Evolutionary conservation across 2,888 invertebrate genomes (phyloP).

Genomic region (Gryllus longicercus): DNA sequence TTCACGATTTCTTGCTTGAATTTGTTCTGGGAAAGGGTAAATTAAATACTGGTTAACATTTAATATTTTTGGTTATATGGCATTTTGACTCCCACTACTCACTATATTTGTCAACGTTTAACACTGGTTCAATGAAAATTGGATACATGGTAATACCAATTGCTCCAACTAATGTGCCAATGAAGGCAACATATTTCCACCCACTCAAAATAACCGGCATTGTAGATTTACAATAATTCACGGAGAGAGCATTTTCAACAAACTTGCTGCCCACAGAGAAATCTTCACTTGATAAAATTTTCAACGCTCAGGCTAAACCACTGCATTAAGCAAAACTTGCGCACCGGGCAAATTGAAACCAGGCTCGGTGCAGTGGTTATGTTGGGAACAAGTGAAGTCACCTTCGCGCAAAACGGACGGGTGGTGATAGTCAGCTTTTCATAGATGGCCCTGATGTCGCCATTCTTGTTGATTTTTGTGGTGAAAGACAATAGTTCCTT

Average conservation of each 20-base stretch:
- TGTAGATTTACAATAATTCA: no score
- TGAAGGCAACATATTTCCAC: slow-evolving; percentile 54
- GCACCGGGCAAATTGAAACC: no score
- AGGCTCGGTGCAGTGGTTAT: no score
- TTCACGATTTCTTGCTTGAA: slow-evolving; percentile 53
- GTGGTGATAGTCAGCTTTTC: slow-evolving; percentile 1
- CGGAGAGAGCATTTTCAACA: no score
- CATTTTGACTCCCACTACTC: slow-evolving; percentile 42
- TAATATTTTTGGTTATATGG: neutral
- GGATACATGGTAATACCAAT: slow-evolving; percentile 58
- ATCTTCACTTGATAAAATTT: no score
- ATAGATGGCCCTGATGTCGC: slow-evolving; percentile 5
- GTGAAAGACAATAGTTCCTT: slow-evolving; percentile 3
- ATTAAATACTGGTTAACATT: neutral
- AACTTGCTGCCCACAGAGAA: neutral
- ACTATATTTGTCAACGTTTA: slow-evolving; percentile 63
- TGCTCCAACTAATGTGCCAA: slow-evolving; percentile 55
- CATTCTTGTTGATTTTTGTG: slow-evolving; percentile 22
- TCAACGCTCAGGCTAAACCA: no score
- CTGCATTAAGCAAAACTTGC: neutral
- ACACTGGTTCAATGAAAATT: slow-evolving; percentile 60
- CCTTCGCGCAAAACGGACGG: neutral
- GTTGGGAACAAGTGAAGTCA: neutral
- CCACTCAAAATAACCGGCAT: slow-evolving; percentile 42
- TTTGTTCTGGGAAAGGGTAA: slow-evolving; percentile 49